Base-by-base conservation (phyloP, 2,113 vertebrate genomes). In the Propithecus coquereli region DNA sequence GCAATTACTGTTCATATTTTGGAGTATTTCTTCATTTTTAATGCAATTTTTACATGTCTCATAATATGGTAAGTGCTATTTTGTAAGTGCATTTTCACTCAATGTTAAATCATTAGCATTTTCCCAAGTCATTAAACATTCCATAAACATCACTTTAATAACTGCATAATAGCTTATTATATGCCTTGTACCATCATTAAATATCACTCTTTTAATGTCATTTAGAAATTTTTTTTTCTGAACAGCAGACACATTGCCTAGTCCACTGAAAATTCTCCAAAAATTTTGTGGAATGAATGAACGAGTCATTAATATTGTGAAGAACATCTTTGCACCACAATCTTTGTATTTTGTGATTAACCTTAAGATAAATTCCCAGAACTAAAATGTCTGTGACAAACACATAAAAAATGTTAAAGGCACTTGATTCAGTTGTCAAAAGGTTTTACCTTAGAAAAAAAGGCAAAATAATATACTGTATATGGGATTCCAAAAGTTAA, bases 21-120 rank as follows among this genome's bases (percentile, higher is more conserved):
- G 86, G 71, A 94, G 47, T 88, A 90, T 97, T 93, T 30, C 34
- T 92, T 91, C n/a, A 93, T 82, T 95, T 95, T 94, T 96, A 96
- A 88, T 95, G 77, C 43, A 93, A 37, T 93, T 94, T 95, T 96
- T 95, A 94, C 90, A 87, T 83, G 63, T 96, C 66, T 89, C 71
- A 93, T 97, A 97, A 96, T 96, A 96, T 79, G 85, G n/a, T 97
- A 95, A 97, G 95, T 93, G 94, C 68, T 96, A 86, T 96, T 96
- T 98, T 96, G 50, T 96, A 74, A 94, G 43, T 90, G 66, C 80
- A 71, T 91, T 96, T 96, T 96, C 90, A 93, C 73, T 89, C 91
- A 92, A 57, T 96, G 81, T 95, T 96, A 96, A 95, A 96, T 98
- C 80, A 97, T 97, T 97, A 97, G 88, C 88, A 91, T 96, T 97